Base-by-base conservation (phyloP, 2,888 invertebrate genomes). In the Drosophila anomelani region DNA sequence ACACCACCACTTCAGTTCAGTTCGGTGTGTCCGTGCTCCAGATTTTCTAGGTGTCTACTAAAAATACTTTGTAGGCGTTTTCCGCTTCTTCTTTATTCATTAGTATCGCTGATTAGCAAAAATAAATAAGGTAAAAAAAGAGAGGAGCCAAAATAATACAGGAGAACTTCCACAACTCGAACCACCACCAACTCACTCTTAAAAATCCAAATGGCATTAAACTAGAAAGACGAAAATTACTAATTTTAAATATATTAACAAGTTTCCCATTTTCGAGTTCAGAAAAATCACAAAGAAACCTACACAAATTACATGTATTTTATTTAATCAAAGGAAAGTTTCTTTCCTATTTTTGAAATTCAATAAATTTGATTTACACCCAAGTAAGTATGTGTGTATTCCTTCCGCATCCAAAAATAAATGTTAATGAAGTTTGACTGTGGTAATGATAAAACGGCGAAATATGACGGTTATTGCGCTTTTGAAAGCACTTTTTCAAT, bases 51-150 rank as follows among this genome's bases (percentile, higher is more conserved):
- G 47, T 69, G 20, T 63, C 54, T 75, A 79, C 87, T 88, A 88
- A 85, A 88, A 85, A 85, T 85, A 88, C 79, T 66, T 81, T 73
- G 76, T 76, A 81, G 84, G 79, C 81, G 78, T 72, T 86, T 77
- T 78, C 53, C 69, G 34, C 51, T 41, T 58, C 55, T 46, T 46
- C 49, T 75, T 34, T 57, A 47, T 36, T 69, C 47, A 56, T 70
- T 68, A 49, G 68, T 70, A 70, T 56, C 34, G 81, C 81, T 87
- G 80, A 89, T 80, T 85, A 87, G 75, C 77, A 61, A 67, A 62
- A 73, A 79, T 76, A 76, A 75, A 67, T 34, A 41, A 20, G 1
- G 1, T 10, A 20, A 41, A 17, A 32, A 8, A 3, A 32, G 26
- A 55, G 13, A 9, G 26, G 26, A 36, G 5, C 23, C 39, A 58